phyloP scores from a whole-genome alignment of 2,113 vertebrate species.

The Typhlomys cinereus region DNA sequence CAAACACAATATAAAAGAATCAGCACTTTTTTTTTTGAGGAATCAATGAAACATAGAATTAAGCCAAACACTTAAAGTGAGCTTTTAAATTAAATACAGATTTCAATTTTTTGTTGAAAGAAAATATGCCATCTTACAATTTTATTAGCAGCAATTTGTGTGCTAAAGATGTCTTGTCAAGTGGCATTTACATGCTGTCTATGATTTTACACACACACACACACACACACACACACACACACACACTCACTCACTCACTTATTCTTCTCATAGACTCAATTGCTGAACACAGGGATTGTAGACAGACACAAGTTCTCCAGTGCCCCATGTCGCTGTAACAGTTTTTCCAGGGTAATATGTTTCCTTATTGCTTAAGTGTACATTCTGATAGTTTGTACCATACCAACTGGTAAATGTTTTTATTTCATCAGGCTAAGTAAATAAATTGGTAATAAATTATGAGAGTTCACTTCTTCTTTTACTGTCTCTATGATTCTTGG shows the following conservation, averaged over 20 bases:
- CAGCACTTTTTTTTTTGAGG: neutral
- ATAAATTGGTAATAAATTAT: neutral
- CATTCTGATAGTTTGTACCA: neutral
- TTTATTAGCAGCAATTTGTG: conserved; percentile 26
- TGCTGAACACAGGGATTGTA: neutral
- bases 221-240: neutral
- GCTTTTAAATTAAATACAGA: conserved; percentile 19
- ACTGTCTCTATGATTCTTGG: neutral
- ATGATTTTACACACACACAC: neutral
- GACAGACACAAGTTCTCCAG: neutral
- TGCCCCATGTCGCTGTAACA: neutral
- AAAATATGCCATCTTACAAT: neutral
- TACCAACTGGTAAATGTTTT: neutral
- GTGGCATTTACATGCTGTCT: neutral
- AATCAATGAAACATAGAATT: neutral
- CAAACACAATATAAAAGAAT: conserved; percentile 18
- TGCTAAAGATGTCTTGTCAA: neutral
- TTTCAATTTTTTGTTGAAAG: neutral
- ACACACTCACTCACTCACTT: neutral
- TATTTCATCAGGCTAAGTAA: neutral
- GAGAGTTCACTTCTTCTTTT: neutral
- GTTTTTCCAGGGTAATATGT: neutral
- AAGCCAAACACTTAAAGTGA: conserved; percentile 32
- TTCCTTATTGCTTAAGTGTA: neutral
- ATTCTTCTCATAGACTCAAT: no score